Evolutionary conservation across 2,888 invertebrate species (phyloP).

Genomic region (Orthosia gracilis): DNA sequence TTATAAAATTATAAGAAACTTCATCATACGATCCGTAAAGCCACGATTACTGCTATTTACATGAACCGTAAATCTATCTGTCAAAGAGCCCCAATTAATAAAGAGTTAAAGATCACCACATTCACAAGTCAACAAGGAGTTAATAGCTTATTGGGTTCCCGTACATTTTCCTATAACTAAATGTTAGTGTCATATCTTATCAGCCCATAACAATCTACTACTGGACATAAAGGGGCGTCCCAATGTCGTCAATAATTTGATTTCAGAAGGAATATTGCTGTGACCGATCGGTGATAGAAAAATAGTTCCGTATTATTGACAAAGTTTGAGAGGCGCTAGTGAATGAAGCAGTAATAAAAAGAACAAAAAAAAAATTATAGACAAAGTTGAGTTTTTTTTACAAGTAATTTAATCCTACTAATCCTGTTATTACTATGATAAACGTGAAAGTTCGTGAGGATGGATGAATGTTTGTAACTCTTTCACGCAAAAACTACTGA

Average conservation of each 20-base stretch:
- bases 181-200: constrained; percentile 36
- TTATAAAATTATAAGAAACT: not conserved
- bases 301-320: constrained; percentile 15
- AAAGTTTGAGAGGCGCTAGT: not conserved
- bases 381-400: too few species aligned
- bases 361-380: not conserved
- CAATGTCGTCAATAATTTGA: constrained; percentile 32
- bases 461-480: too few species aligned
- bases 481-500: too few species aligned
- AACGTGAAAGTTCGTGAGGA: too few species aligned
- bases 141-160: constrained; percentile 31
- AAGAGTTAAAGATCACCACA: not conserved
- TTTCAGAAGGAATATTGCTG: constrained; percentile 7
- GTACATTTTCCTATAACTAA: constrained; percentile 20
- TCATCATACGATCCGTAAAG: not conserved
- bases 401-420: too few species aligned
- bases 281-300: constrained; percentile 21
- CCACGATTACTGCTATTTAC: not conserved
- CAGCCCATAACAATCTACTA: constrained; percentile 38
- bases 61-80: not conserved
- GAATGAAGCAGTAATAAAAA: too few species aligned
- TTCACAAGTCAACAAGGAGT: constrained; percentile 31
- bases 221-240: constrained; percentile 26
- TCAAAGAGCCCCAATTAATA: constrained; percentile 7
- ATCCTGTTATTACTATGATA: too few species aligned